phyloP scores from a whole-genome alignment of 2,888 invertebrate genomes.

The Drosophila buzzatii region DNA sequence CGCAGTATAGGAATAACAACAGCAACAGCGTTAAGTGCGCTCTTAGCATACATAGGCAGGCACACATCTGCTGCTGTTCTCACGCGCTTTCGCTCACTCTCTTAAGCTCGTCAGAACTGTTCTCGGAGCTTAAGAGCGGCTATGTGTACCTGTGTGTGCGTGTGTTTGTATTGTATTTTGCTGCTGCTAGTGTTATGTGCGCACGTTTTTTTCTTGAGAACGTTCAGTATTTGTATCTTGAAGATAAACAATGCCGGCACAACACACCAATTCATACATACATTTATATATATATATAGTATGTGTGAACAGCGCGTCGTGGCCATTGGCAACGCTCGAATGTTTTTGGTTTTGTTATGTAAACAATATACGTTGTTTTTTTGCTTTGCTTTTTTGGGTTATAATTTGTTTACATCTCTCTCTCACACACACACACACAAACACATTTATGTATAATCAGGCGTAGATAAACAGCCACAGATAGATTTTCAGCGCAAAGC shows the following conservation, averaged over 20 bases:
- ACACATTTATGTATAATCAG: constrained; percentile 25
- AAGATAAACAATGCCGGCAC: constrained; percentile 81
- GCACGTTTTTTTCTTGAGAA: constrained; percentile 66
- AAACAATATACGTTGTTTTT: constrained; percentile 62
- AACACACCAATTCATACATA: constrained; percentile 51
- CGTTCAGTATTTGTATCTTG: constrained; percentile 69
- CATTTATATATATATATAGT: constrained; percentile 14
- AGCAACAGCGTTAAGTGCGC: constrained; percentile 21
- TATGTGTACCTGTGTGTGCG: neutral
- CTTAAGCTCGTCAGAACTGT: constrained; percentile 13
- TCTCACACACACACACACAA: neutral
- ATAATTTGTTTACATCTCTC: constrained; percentile 76
- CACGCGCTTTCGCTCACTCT: neutral
- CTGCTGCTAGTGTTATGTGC: constrained; percentile 53
- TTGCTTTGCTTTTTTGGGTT: constrained; percentile 26
- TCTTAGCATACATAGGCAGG: constrained; percentile 16
- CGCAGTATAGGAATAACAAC: constrained; percentile 19
- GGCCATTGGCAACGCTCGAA: constrained; percentile 57
- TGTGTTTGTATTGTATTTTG: constrained; percentile 18
- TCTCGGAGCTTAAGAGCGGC: constrained; percentile 19
- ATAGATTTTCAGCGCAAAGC: constrained; percentile 28
- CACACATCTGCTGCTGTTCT: neutral
- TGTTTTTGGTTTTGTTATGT: constrained; percentile 76
- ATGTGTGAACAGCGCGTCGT: constrained; percentile 36
- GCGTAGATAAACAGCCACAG: constrained; percentile 21